Evolutionary conservation across 2,888 invertebrate genomes (phyloP).

Genomic region (Lepidochrysops patricia): DNA sequence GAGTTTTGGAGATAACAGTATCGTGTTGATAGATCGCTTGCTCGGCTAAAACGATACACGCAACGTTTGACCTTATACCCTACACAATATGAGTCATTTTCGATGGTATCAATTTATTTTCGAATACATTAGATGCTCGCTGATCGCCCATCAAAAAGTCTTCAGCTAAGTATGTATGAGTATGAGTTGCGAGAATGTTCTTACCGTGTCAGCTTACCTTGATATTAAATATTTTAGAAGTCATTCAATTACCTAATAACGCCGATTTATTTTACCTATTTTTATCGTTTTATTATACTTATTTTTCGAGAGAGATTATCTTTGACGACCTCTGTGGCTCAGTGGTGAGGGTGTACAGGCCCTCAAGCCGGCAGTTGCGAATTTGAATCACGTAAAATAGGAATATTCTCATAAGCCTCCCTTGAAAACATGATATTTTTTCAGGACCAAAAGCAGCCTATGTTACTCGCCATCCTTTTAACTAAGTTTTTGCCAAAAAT

Average conservation of each 20-base stretch:
- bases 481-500: no score
- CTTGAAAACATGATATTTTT: no score
- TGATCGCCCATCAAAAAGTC: conserved; percentile 11
- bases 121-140: background rate
- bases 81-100: background rate
- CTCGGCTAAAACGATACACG: conserved; percentile 6
- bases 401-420: no score
- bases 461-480: no score
- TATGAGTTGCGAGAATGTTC: background rate
- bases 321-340: no score
- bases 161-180: conserved; percentile 4
- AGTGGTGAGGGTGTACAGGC: no score
- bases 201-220: conserved; percentile 1
- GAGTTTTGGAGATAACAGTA: conserved; percentile 28
- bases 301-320: no score
- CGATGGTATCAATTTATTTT: background rate
- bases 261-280: no score
- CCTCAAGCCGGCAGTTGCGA: no score
- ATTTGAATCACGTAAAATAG: no score
- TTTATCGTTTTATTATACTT: no score
- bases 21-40: conserved; percentile 29
- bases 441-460: no score
- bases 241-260: background rate
- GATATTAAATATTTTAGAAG: background rate
- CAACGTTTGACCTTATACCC: background rate